Conservation (phyloP, 1,140 invertebrate species). For the Drosophila oshimai region DNA sequence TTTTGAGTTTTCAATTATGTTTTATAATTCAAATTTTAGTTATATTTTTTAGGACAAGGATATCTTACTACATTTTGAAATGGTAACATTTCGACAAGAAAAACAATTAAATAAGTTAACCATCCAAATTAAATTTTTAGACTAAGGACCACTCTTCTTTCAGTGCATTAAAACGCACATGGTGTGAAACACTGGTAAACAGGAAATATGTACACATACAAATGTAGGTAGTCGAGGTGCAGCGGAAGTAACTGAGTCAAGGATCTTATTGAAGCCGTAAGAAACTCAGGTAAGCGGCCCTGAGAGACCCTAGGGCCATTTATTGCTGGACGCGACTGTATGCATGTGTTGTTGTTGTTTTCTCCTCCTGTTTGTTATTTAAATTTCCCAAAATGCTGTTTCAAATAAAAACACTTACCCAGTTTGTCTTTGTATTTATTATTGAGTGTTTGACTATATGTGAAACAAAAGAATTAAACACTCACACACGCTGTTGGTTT, state of each 20-base stretch:
- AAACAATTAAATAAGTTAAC: no score
- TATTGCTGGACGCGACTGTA: slow-evolving; percentile 45
- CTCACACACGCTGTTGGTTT: slow-evolving; percentile 8
- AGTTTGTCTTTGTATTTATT: background rate
- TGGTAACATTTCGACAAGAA: background rate
- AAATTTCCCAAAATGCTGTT: slow-evolving; percentile 16
- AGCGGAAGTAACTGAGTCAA: slow-evolving; percentile 39
- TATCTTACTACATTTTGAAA: no score
- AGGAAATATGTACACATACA: background rate
- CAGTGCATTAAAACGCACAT: background rate
- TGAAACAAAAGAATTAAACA: slow-evolving; percentile 10
- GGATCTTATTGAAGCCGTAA: background rate
- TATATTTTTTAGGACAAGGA: no score
- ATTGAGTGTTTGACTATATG: background rate
- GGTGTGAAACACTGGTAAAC: background rate
- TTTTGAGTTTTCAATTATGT: no score
- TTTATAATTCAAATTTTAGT: no score
- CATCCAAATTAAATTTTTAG: no score
- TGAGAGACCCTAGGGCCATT: background rate
- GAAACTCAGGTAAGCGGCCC: slow-evolving; percentile 16
- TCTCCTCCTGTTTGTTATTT: background rate
- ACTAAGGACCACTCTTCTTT: background rate
- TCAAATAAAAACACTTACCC: slow-evolving; percentile 17
- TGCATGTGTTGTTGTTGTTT: slow-evolving; percentile 39
- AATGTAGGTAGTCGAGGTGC: slow-evolving; percentile 13